phyloP scores from a whole-genome alignment of 2,888 invertebrate species.

The Strigamia transsilvanica region DNA sequence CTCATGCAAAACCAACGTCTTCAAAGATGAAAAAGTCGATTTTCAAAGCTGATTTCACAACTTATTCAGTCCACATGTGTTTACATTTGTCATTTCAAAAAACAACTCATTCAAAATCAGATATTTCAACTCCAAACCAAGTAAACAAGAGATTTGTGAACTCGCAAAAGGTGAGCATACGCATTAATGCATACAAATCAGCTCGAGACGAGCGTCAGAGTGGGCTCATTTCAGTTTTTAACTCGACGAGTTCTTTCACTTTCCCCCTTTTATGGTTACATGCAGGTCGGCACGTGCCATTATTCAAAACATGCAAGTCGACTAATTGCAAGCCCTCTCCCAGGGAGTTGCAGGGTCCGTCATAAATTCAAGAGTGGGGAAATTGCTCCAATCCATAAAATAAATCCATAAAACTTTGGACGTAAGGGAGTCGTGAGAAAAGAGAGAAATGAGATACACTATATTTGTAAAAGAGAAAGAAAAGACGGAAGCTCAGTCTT shows the following conservation, averaged over 20 bases:
- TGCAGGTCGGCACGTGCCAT: slow-evolving; percentile 39
- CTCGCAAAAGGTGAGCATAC: background rate
- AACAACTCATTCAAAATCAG: background rate
- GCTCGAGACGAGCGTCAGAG: slow-evolving; percentile 11
- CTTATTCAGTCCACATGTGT: slow-evolving; percentile 7
- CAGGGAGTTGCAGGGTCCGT: slow-evolving; percentile 49
- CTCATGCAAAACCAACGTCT: slow-evolving; percentile 37
- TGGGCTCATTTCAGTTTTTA: slow-evolving; percentile 36
- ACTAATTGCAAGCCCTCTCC: slow-evolving; percentile 43
- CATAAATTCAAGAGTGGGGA: slow-evolving; percentile 39
- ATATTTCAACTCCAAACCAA: background rate
- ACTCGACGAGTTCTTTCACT: slow-evolving; percentile 20
- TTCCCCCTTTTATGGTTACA: slow-evolving; percentile 42
- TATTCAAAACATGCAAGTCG: slow-evolving; percentile 47
- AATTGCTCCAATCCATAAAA: slow-evolving; percentile 46
- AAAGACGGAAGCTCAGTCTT: background rate
- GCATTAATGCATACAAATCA: slow-evolving; percentile 11
- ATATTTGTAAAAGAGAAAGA: background rate
- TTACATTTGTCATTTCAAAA: background rate
- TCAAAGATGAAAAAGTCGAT: slow-evolving; percentile 35
- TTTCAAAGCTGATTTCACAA: slow-evolving; percentile 23
- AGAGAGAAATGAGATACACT: slow-evolving; percentile 21
- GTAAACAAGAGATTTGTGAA: background rate
- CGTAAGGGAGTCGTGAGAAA: slow-evolving; percentile 31
- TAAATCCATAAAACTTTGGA: slow-evolving; percentile 48